These are phyloP conservation scores for Dioctria linearis DNA, from an alignment of 2,888 invertebrate genomes.

Conservation along the genomic window DNA sequence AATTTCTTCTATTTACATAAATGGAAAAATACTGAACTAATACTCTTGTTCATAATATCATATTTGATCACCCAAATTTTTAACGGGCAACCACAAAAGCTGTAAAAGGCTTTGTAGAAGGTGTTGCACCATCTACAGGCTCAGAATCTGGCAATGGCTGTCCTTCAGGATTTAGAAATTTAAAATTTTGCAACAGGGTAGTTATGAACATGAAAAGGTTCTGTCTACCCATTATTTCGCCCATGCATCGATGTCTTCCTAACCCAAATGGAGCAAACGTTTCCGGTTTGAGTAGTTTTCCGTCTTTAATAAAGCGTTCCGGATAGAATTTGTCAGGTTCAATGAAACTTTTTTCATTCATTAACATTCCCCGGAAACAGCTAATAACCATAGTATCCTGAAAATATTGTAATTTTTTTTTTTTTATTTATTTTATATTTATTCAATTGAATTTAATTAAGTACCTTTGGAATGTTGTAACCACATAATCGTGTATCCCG, in stretches of 20 bases:
- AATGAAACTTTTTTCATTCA: slow-evolving; percentile 78
- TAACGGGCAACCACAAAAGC: slow-evolving; percentile 73
- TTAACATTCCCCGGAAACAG: slow-evolving; percentile 81
- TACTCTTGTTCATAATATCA: too few species aligned
- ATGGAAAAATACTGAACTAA: too few species aligned
- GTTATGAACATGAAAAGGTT: slow-evolving; percentile 85
- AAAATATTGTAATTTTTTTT: slow-evolving; percentile 57
- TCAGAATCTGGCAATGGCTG: slow-evolving; percentile 77
- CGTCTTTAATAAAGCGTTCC: slow-evolving; percentile 79
- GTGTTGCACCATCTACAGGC: slow-evolving; percentile 84
- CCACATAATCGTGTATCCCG: slow-evolving; percentile 81
- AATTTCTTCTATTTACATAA: too few species aligned
- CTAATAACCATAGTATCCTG: slow-evolving; percentile 86
- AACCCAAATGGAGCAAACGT: slow-evolving; percentile 84
- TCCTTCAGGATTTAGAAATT: slow-evolving; percentile 78
- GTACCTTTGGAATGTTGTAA: slow-evolving; percentile 83
- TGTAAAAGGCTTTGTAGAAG: slow-evolving; percentile 81
- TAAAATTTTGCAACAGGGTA: slow-evolving; percentile 81
- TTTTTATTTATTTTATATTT: not conserved
- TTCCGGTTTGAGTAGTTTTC: slow-evolving; percentile 77
- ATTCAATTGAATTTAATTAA: slow-evolving; percentile 14
- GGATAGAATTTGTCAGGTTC: slow-evolving; percentile 83
- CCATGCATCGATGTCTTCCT: slow-evolving; percentile 86
- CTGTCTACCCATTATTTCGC: slow-evolving; percentile 82
- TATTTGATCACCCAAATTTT: not conserved